Evolutionary conservation across 2,888 invertebrate species (phyloP), one percentile per base, ranked within the genome.

Genomic region (Eupithecia centaureata): DNA sequence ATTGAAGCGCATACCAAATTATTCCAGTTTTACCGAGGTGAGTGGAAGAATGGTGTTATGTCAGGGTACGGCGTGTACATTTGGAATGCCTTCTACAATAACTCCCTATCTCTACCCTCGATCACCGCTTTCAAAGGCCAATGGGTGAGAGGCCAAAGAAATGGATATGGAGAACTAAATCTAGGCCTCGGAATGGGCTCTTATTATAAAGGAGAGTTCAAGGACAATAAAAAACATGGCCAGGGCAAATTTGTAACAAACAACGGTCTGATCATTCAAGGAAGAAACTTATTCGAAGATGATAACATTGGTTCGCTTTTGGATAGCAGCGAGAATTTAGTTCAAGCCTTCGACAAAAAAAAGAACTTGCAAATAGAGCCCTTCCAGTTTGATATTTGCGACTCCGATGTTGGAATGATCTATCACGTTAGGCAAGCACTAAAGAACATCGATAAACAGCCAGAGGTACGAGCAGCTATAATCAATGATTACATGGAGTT

Each of bases 41-140:
- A 93, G 71, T 95, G 95, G 95, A 84, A 86, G 74, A 87, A 92
- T 64, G 94, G 94, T 32, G 82, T 88, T 0, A 94, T 94, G 90
- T 86, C 94, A 66, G 95, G 95, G 63, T 90, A 92, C 68, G 95
- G 95, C 1, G 91, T 94, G 70, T 95, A 95, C 71, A 90, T 92
- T 61, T 95, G 95, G 95, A 88, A 91, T 71, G 81, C 92, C 15
- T 90, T 87, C 79, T 88, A 86, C 59, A 95, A 95, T 76, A 88
- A 92, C 69, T 81, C 91, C 0, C 89, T 95, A 81, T 87, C 93
- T n/a, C 87, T 93, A 77, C 94, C 94, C 0, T 88, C 92, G 54
- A 85, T 94, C 59, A 93, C 86, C 70, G 84, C 84, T 52, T 95
- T 94, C 80, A 88, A 88, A 56, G 95, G 95, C 1, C 80, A 84